These are phyloP conservation scores for Aleiodes alternator DNA, from an alignment of 2,888 invertebrate genomes.

Conservation along the genomic window DNA sequence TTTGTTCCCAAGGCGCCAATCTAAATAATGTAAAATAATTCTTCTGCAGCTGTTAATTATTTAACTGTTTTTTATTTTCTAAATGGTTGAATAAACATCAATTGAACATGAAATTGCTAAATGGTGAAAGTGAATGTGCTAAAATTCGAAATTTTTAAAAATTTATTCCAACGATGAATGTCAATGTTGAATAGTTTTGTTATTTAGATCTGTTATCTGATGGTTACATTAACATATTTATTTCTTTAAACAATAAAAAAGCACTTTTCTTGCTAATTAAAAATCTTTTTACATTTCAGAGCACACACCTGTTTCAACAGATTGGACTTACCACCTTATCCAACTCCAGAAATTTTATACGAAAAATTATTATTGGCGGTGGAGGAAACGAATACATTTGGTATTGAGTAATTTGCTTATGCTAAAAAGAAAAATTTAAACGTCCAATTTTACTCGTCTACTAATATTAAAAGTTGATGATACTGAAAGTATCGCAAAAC, in stretches of 20 bases:
- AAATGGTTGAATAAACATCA: too few species aligned
- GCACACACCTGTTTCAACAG: slow-evolving; percentile 99
- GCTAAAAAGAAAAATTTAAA: slow-evolving; percentile 24
- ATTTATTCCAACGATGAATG: too few species aligned
- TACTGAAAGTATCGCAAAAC: not conserved
- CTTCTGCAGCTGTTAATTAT: too few species aligned
- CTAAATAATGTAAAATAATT: too few species aligned
- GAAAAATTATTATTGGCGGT: slow-evolving; percentile 95
- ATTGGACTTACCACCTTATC: slow-evolving; percentile 96
- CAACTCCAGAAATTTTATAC: slow-evolving; percentile 91
- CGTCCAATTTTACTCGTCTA: slow-evolving; percentile 35
- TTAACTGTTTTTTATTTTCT: too few species aligned
- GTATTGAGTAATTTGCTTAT: slow-evolving; percentile 85
- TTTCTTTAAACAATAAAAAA: slow-evolving; percentile 18
- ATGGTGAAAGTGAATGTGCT: too few species aligned
- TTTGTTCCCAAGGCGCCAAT: too few species aligned
- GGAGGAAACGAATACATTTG: slow-evolving; percentile 97
- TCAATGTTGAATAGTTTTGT: too few species aligned
- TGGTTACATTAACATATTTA: not conserved
- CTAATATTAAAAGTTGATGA: not conserved
- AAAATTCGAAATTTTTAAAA: too few species aligned
- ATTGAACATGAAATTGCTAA: too few species aligned
- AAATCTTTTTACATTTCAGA: slow-evolving; percentile 72
- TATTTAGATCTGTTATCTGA: too few species aligned
- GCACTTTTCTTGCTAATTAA: slow-evolving; percentile 31